Base-by-base conservation (phyloP, 1,140 invertebrate species). In the Rhyacophila brunnea region DNA sequence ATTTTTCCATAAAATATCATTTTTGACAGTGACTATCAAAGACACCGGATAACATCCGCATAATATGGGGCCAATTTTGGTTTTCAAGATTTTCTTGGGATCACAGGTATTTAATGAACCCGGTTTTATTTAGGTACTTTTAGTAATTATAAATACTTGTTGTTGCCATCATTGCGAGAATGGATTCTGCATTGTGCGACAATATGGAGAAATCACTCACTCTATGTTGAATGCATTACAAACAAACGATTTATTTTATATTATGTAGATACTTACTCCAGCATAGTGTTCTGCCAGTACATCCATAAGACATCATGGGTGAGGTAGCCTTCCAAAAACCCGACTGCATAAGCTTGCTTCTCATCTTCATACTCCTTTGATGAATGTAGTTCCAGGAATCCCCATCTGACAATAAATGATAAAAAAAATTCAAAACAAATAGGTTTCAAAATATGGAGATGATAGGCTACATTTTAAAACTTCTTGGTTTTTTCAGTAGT, bases 341-440 rank as follows among this genome's bases (percentile, higher is more conserved):
- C 88, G 4, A 87, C 87, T 13, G 82, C 81, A 68, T 84, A 87
- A 0, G 85, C 85, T 71, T 89, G 87, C 34, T 78, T 68, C 54
- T 79, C 74, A 73, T 84, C 80, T 19, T 68, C 65, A 43, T 63
- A 71, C 17, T 72, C 60, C 7, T 61, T 54, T 59, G 78, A 74
- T 3, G 83, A 80, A 50, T 80, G 72, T 1, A 85, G 60, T 62
- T 85, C 81, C 1, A 86, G 62, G 64, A 78, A 83, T 3, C 79
- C 80, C 83, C 84, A 86, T 20, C 85, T 85, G 23, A 34, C 55
- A 13, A 13, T 52, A 58, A 43, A 28, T 15, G n/a, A n/a, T n/a
- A n/a, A n/a, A n/a, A n/a, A n/a, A n/a, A n/a, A n/a, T n/a, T n/a
- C n/a, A n/a, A n/a, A n/a, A n/a, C n/a, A n/a, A n/a, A n/a, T n/a